Percentiles rank a stretch among this genome's conserved stretches.
phyloP scores from a whole-genome alignment of 2,113 vertebrate genomes.

The Acrocephalus kingi region DNA sequence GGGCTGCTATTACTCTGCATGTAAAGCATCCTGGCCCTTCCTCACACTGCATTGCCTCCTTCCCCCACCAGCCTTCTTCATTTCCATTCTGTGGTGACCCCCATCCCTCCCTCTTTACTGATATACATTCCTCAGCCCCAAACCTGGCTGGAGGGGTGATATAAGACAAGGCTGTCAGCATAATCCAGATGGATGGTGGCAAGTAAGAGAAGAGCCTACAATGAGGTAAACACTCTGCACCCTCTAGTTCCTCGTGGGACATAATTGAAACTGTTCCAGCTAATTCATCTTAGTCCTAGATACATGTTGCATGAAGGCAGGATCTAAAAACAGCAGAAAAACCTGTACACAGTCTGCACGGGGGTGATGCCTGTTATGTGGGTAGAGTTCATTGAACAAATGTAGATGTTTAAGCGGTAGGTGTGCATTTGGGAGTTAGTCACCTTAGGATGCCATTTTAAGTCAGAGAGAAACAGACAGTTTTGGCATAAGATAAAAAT shows the following conservation, averaged over 20 bases:
- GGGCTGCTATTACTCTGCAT: neutral
- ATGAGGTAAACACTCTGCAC: neutral
- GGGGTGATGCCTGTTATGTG: neutral
- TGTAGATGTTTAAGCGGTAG: neutral
- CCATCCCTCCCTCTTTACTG: neutral
- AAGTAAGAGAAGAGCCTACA: neutral
- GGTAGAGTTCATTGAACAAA: neutral
- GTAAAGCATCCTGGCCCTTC: neutral
- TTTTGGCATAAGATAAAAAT: neutral
- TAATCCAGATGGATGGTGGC: neutral
- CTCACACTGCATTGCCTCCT: neutral
- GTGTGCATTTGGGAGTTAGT: neutral
- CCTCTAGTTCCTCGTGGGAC: neutral
- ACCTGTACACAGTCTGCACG: neutral
- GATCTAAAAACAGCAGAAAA: neutral
- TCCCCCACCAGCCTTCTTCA: neutral
- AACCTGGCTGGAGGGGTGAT: neutral
- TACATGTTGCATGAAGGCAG: neutral
- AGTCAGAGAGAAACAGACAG: neutral
- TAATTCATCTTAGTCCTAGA: neutral
- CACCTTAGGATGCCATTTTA: neutral
- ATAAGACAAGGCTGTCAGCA: neutral
- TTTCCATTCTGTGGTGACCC: neutral
- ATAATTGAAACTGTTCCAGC: neutral
- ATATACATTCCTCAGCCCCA: neutral